Percentiles rank a stretch among this genome's conserved stretches.
These are phyloP conservation scores for Dermochelys coriacea DNA, from an alignment of 2,797 vertebrate genomes.

Conservation along the genomic window DNA sequence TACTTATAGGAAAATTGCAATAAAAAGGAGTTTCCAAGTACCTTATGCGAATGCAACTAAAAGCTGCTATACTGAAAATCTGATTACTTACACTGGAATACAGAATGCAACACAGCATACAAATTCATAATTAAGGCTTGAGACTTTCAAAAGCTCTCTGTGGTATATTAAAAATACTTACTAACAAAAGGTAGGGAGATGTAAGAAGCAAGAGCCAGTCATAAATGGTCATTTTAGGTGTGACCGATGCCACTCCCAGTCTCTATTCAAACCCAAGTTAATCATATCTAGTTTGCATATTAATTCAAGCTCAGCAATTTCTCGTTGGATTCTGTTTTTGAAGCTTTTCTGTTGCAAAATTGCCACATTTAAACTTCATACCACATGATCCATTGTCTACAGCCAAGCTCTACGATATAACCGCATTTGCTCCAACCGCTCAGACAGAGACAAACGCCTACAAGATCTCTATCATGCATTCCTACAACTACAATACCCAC, in stretches of 20 bases:
- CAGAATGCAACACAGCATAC: neutral
- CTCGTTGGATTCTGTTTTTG: no score
- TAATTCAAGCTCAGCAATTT: no score
- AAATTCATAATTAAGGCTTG: neutral
- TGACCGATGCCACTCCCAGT: neutral
- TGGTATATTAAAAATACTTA: neutral
- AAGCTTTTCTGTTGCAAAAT: no score
- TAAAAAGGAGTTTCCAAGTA: neutral
- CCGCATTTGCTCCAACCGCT: no score
- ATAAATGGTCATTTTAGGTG: neutral
- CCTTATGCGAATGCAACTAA: neutral
- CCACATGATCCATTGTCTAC: no score
- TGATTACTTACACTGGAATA: neutral
- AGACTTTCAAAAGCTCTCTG: neutral
- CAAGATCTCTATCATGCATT: no score
- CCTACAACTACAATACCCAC: no score
- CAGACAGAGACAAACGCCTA: no score
- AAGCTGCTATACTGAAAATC: neutral
- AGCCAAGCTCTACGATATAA: no score
- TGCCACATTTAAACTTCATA: no score
- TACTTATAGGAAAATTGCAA: neutral
- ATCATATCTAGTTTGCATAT: no score
- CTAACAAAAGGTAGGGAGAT: neutral
- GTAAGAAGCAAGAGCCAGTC: neutral
- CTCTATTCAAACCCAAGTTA: no score